Percentiles rank a stretch among this genome's conserved stretches.
Conservation (phyloP, 2,888 invertebrate genomes). For the Polydrusus tereticollis region DNA sequence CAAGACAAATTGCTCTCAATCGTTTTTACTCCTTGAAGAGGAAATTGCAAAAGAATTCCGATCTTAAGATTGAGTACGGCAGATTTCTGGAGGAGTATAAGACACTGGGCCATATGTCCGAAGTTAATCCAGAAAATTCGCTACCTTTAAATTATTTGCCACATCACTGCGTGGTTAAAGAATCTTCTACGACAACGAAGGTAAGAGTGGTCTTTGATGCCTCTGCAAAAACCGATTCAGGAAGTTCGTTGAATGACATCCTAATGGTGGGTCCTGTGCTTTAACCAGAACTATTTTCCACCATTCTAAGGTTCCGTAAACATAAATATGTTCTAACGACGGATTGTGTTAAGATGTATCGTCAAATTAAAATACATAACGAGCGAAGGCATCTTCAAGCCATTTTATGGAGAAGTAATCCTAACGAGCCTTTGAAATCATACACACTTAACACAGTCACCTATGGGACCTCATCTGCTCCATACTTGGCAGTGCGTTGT, state of each 20-base stretch:
- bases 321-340: no score
- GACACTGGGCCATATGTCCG: conserved; percentile 21
- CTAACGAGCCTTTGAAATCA: no score
- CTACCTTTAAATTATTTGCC: conserved; percentile 9
- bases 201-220: no score
- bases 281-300: no score
- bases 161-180: conserved; percentile 31
- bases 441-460: conserved; percentile 44
- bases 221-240: no score
- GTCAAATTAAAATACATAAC: not conserved
- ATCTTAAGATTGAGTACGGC: conserved; percentile 3
- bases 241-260: no score
- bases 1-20: not conserved
- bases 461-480: conserved; percentile 42
- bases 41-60: not conserved
- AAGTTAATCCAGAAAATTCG: not conserved
- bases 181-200: conserved; percentile 17
- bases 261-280: no score
- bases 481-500: conserved; percentile 43
- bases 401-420: no score
- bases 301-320: no score
- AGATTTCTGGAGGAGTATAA: conserved; percentile 12
- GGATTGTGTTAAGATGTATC: no score
- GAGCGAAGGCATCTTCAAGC: no score
- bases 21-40: no score